Base-by-base conservation (phyloP, 2,888 invertebrate genomes). In the Philaethria dido region DNA sequence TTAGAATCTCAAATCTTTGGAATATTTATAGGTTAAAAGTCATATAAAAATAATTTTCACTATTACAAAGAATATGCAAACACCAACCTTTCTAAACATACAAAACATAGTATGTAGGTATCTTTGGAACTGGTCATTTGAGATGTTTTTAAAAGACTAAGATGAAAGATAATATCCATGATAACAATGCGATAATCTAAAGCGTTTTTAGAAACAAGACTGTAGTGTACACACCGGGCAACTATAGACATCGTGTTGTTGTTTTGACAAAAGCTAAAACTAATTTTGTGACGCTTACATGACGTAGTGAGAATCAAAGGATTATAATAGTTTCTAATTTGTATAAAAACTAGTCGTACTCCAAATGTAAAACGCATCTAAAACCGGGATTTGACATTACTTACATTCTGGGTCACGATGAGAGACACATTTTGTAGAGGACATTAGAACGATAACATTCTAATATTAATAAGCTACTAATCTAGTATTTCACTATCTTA, bases 361-460 rank as follows among this genome's bases (percentile, higher is more conserved):
- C 22, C 29, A 59, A 71, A 77, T 77, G 74, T 79, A 85, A 88
- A 86, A 81, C 78, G 76, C 80, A 77, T 79, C 79, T 84, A 83
- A 89, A 92, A 91, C 89, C 88, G 88, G 88, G 88, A 80, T 86
- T 84, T 92, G 92, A 91, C 89, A 88, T 87, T 85, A 84, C 82
- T 83, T 76, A 75, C 77, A 77, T 88, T 88, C 81, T 87, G 87
- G 88, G 88, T 89, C 89, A 88, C 83, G 85, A 81, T 82, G 84
- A 82, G 81, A 86, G 81, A 80, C 82, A 82, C 69, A 80, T 79
- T 77, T 77, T 77, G 72, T 74, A 73, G 65, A 63, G 61, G 80
- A 80, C 80, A 54, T 63, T 68, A 22, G 62, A 66, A 60, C 45
- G 22, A 25, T 33, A 69, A 67, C 36, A 67, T 50, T 45, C 45